These are phyloP conservation scores for Crocodylus rhombifer DNA, from an alignment of 2,797 vertebrate genomes.

Conservation along the genomic window DNA sequence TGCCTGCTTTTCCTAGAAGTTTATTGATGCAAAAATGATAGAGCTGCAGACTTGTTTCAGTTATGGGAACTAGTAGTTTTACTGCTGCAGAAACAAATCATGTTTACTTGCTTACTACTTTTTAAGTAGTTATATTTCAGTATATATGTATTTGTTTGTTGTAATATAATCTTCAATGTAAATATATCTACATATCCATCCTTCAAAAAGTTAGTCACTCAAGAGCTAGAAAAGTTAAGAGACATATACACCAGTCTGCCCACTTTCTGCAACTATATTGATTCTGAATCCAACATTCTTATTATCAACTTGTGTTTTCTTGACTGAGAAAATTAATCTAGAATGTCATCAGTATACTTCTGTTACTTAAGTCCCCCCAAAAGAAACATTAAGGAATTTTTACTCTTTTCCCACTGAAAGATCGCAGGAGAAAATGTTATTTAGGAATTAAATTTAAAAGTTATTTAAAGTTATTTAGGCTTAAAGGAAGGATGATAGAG, in stretches of 20 bases:
- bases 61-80: slow-evolving; percentile 5
- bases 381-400: not conserved
- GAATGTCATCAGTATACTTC: not conserved
- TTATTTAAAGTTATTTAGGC: not conserved
- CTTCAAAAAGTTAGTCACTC: not conserved
- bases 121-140: not conserved
- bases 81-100: not conserved
- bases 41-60: slow-evolving; percentile 66
- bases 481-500: not conserved
- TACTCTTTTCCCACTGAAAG: not conserved
- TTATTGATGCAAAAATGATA: slow-evolving; percentile 82
- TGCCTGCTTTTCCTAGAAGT: slow-evolving; percentile 78
- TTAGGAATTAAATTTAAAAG: not conserved
- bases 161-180: not conserved
- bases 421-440: not conserved
- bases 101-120: not conserved
- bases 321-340: not conserved
- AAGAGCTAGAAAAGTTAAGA: not conserved
- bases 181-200: not conserved
- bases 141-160: not conserved
- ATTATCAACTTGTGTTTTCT: not conserved
- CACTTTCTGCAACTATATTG: not conserved
- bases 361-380: not conserved
- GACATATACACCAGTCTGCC: not conserved
- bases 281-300: not conserved